These are phyloP conservation scores for Vireo altiloquus DNA, from an alignment of 2,113 vertebrate species.

Conservation along the genomic window DNA sequence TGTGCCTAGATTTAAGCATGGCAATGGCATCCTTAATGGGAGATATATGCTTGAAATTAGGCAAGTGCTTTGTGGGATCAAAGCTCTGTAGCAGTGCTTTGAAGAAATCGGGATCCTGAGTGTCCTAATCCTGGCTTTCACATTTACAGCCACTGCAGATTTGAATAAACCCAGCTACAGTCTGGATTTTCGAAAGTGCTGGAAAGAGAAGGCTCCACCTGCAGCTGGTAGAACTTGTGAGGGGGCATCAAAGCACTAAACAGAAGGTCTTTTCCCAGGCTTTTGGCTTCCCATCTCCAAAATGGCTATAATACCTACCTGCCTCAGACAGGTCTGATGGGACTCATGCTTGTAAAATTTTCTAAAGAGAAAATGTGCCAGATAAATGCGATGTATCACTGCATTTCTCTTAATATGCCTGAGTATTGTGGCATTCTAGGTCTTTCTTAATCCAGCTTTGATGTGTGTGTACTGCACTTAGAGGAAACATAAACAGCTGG, in stretches of 20 bases:
- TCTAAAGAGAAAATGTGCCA: neutral
- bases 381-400: neutral
- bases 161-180: neutral
- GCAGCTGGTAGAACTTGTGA: neutral
- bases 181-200: neutral
- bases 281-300: neutral
- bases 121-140: neutral
- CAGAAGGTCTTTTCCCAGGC: neutral
- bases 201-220: neutral
- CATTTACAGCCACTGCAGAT: neutral
- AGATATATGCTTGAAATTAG: slow-evolving; percentile 23
- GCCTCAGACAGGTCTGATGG: neutral
- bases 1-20: slow-evolving; percentile 20
- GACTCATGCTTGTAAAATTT: neutral
- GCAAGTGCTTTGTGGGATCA: slow-evolving; percentile 1
- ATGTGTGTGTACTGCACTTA: neutral
- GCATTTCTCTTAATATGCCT: neutral
- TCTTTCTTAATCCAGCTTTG: neutral
- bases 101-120: neutral
- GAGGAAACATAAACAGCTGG: slow-evolving; percentile 25
- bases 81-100: neutral
- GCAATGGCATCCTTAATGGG: neutral
- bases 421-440: neutral
- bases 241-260: neutral
- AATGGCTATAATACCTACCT: neutral